phyloP scores from a whole-genome alignment of 1,140 invertebrate genomes.

The Eupeodes corollae region DNA sequence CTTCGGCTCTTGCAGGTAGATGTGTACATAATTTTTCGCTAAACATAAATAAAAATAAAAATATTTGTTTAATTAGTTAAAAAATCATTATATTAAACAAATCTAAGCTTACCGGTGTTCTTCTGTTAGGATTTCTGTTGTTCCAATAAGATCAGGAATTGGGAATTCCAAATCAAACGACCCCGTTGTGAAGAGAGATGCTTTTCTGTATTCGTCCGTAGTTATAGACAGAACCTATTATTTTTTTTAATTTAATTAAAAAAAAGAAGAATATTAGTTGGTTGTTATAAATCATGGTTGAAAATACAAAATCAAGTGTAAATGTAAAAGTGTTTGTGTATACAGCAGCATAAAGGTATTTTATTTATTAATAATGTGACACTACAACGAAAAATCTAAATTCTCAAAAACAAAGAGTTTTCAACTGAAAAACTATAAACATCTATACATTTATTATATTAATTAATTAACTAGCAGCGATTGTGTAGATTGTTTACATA shows the following conservation, averaged over 20 bases:
- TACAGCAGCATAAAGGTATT: neutral
- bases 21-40: conserved; percentile 71
- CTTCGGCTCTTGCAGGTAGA: conserved; percentile 86
- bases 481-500: too few species aligned
- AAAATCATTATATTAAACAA: neutral
- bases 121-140: conserved; percentile 79
- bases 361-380: neutral
- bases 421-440: too few species aligned
- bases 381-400: neutral
- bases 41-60: conserved; percentile 7
- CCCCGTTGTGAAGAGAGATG: conserved; percentile 61
- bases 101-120: conserved; percentile 56
- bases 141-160: conserved; percentile 76
- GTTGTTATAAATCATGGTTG: neutral
- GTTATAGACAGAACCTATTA: conserved; percentile 78
- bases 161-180: conserved; percentile 75
- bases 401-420: too few species aligned
- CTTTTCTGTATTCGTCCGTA: conserved; percentile 69
- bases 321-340: neutral
- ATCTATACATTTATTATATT: too few species aligned
- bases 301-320: neutral
- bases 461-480: too few species aligned
- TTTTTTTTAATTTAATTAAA: neutral
- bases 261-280: neutral
- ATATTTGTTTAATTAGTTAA: too few species aligned